phyloP scores from a whole-genome alignment of 2,113 vertebrate species.

The Cyrtonyx montezumae region DNA sequence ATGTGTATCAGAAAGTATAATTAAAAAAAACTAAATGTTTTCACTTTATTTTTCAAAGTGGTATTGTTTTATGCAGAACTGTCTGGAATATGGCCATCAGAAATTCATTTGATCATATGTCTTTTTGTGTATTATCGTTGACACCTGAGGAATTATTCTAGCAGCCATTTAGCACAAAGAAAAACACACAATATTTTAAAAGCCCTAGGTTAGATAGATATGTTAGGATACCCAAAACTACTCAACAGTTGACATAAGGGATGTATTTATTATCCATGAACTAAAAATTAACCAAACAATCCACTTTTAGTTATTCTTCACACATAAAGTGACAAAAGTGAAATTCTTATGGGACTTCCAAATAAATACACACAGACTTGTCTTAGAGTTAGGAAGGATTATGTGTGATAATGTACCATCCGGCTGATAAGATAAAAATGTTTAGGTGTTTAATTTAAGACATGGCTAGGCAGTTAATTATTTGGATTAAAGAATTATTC shows the following conservation, averaged over 20 bases:
- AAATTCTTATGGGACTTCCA: neutral
- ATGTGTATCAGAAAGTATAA: neutral
- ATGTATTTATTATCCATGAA: neutral
- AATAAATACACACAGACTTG: neutral
- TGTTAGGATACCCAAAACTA: neutral
- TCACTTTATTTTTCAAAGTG: neutral
- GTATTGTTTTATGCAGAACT: neutral
- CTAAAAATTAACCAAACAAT: neutral
- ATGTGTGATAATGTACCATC: neutral
- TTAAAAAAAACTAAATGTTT: neutral
- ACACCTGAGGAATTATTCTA: neutral
- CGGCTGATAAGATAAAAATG: neutral
- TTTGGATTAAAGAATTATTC: neutral
- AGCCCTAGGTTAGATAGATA: neutral
- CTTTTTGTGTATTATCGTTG: neutral
- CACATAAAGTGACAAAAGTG: neutral
- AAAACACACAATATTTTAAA: neutral
- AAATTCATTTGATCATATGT: neutral
- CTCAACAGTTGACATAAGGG: neutral
- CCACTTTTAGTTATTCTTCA: neutral
- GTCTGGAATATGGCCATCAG: neutral
- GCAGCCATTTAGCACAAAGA: neutral
- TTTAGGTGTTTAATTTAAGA: conserved; percentile 20
- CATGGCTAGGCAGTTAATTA: neutral
- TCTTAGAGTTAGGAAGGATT: neutral